Evolutionary conservation across 2,113 vertebrate genomes (phyloP), one percentile per base, ranked within the genome.

Genomic region (Cepphus grylle): DNA sequence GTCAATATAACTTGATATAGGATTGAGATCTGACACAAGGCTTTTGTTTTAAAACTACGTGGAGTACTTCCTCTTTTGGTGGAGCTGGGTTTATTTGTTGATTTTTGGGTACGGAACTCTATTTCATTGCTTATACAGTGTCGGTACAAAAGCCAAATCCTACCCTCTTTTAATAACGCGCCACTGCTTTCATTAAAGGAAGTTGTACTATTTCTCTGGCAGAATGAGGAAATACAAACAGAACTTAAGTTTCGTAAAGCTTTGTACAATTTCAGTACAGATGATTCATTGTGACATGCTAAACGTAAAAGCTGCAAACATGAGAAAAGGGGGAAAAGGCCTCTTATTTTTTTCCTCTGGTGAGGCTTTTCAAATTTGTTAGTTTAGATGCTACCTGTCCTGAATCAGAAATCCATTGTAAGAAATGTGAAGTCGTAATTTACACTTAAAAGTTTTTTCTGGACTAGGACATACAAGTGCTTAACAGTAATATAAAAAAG

Each of bases 201-300:
- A 94, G 69, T 36, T 1, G 2, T 52, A 56, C 50, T 40, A 59
- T 86, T 92, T 92, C 47, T 76, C 63, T 78, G 65, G 8, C 43
- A 69, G 40, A 67, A 85, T 23, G n/a, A 94, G 30, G 81, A 96
- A 94, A 91, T 59, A 29, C 34, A 88, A 95, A 91, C 38, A 90
- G 43, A 69, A 67, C 8, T 32, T 21, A 36, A 74, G 66, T 79
- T 93, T 56, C 69, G 81, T 30, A 69, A 90, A 86, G 27, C 47
- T 94, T 87, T 55, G 50, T 58, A 59, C n/a, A 81, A 3, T 82
- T 96, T 93, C 47, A 69, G 5, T 65, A 42, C 5, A 74, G 32
- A 45, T 79, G 42, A 94, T 83, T 84, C 74, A 71, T 61, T 84
- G 50, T 43, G 61, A 94, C 21, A 25, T 63, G 22, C 14, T 93